Base-by-base conservation (phyloP, 2,797 vertebrate species). In the Scolopax bukidnonensis region DNA sequence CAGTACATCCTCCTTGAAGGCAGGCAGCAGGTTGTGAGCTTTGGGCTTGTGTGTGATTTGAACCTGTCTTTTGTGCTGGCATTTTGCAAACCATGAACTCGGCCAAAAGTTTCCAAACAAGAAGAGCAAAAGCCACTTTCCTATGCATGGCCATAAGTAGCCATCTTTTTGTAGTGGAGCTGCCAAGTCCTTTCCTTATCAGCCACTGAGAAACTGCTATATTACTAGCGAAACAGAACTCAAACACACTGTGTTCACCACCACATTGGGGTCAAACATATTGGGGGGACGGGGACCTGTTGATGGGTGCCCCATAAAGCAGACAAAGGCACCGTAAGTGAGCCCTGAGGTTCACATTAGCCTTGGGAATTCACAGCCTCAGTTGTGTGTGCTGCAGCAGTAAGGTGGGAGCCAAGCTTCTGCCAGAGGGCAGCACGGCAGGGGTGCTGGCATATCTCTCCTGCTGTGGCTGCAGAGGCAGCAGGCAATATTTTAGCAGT, bases 141-240 rank as follows among this genome's bases (percentile, higher is more conserved):
- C 21, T 6, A 8, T 0, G 2, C 2, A 0, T 2, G 17, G 40
- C 28, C 30, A 15, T 1, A 8, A 19, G 80, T 33, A 47, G 17
- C 13, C 51, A 59, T 28, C n/a, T 28, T 11, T 25, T 53, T 20
- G 10, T 9, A 9, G 16, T 4, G 24, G 33, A 76, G 36, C 33
- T 60, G 57, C 38, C 30, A 28, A 0, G 0, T 40, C 19, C 21
- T n/a, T 30, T 41, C 23, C 33, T 30, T n/a, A 12, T 11, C 45
- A 21, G 36, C 32, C 21, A 25, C 50, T 4, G 51, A 16, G 20
- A 18, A 45, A 45, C 11, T 10, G 14, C 69, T 8, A 6, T 0
- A 1, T 43, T 50, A 15, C 12, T 20, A 14, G 12, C 0, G 1
- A 6, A 8, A 11, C 16, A 27, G 50, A 43, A 20, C 21, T 17